These are phyloP conservation scores for Astropecten irregularis DNA, from an alignment of 53 echinoderm and acorn worm genomes.

Conservation along the genomic window DNA sequence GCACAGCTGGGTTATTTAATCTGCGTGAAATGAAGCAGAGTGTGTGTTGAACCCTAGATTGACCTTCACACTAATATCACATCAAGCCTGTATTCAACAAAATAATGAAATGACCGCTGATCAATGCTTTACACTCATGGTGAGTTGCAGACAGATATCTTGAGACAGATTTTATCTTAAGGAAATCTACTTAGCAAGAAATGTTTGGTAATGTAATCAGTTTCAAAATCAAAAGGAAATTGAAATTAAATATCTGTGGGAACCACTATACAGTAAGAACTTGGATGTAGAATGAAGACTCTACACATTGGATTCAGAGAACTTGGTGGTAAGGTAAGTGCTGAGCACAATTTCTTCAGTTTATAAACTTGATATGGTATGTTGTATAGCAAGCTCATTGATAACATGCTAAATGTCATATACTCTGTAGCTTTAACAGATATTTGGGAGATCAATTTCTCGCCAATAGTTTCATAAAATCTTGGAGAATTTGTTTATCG, in stretches of 20 bases:
- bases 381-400: too few species aligned
- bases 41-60: conserved; percentile 18
- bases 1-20: background rate
- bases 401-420: too few species aligned
- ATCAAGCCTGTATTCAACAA: background rate
- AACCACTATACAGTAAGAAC: too few species aligned
- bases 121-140: conserved; percentile 12
- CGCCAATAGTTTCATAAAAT: too few species aligned
- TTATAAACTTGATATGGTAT: too few species aligned
- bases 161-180: background rate
- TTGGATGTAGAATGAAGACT: too few species aligned
- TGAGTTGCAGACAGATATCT: background rate
- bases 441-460: too few species aligned
- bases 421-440: too few species aligned
- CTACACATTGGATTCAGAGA: too few species aligned
- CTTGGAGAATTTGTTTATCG: too few species aligned
- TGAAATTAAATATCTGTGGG: background rate
- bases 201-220: background rate
- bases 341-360: too few species aligned
- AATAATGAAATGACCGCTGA: background rate
- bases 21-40: background rate
- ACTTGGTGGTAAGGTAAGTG: too few species aligned
- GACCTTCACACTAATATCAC: background rate
- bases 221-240: background rate
- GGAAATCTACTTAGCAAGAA: background rate